Base-by-base conservation (phyloP, 2,113 vertebrate genomes). In the Eretmodus cyanostictus region DNA sequence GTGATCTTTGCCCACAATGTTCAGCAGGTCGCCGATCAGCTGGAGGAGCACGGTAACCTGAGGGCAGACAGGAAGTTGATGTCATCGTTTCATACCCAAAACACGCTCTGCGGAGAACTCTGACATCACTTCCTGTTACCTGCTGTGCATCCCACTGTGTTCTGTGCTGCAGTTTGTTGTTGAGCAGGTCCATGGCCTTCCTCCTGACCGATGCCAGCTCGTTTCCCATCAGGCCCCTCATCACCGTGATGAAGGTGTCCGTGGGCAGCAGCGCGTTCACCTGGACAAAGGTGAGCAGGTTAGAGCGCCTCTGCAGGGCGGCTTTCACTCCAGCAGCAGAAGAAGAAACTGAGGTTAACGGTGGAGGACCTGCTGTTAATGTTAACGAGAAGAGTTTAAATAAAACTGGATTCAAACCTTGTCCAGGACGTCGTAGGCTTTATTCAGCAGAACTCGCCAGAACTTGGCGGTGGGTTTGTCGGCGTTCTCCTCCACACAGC, bases 161-260 rank as follows among this genome's bases (percentile, higher is more conserved):
- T 12, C 91, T 95, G 34, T 98, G 98, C 89, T 98, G 98, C 55
- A 99, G 95, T 80, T 98, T 98, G 91, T 98, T 99, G 94, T 99
- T 99, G 81, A 99, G 92, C 82, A 99, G 97, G 91, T 99, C 98
- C 97, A 99, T 96, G 1, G 98, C 98, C 90, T 99, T 99, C 42
- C 98, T 97, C 61, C 99, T 96, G 27, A 99, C 98, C 0, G 98
- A 98, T 0, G 98, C 91, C 80, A 99, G 94, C 71, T 95, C 91
- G 27, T 98, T 98, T 2, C 47, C 92, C 96, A 99, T 97, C 45
- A 99, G 96, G 4, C 98, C 98, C 79, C 94, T 95, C 61, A 98
- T 97, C 82, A 99, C 97, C 7, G 95, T 86, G 85, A 99, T 97
- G 96, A 99, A 99, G 5, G 97, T 97, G 83, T 99, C 97, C 19